Evolutionary conservation across 92 coral and sea anemone genomes (phyloP), one percentile per base, ranked within the genome.

Genomic region (Scolanthus callimorphus): DNA sequence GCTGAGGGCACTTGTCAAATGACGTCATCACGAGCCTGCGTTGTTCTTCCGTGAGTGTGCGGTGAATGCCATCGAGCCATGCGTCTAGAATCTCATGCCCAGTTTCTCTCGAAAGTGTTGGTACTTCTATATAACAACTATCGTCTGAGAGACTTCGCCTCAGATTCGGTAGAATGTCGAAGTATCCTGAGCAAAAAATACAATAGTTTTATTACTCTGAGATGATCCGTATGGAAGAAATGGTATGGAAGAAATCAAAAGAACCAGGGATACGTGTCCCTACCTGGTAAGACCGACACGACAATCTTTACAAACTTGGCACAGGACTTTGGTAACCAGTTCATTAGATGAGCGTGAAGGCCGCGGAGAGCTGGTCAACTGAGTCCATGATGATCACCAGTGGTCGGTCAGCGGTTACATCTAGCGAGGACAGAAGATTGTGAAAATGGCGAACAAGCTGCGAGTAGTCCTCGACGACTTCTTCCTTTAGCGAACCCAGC

Each of bases 331-430:
- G 84, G 95, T 20, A 86, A 55, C 95, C 95, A 86, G 67, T 86
- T 86, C 95, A 86, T 86, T 15, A 81, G 58, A 55, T 86, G 89
- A 3, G 95, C 95, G 60, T 86, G 81, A 65, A 69, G 76, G 2
- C 53, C 15, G 95, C 54, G 11, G 85, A 76, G 11, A 86, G 67
- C 41, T 86, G 95, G 31, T 86, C 95, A 17, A 86, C 72, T 6
- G 95, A 86, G 45, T 86, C 95, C n/a, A 86, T 66, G 27, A 86
- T 62, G 11, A 86, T 66, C 29, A 76, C 75, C 23, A 86, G 45
- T 3, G 95, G 89, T 9, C 50, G 64, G 4, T 52, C 71, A 39
- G 63, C 39, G 25, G 79, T 51, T 4, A 77, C 79, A 17, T 65
- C 65, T 2, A 79, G 39, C 4, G 70, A 60, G 29, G 43, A 13